Percentiles rank a stretch among this genome's conserved stretches.
phyloP scores from a whole-genome alignment of 2,888 invertebrate species.

The Cactoblastis cactorum region DNA sequence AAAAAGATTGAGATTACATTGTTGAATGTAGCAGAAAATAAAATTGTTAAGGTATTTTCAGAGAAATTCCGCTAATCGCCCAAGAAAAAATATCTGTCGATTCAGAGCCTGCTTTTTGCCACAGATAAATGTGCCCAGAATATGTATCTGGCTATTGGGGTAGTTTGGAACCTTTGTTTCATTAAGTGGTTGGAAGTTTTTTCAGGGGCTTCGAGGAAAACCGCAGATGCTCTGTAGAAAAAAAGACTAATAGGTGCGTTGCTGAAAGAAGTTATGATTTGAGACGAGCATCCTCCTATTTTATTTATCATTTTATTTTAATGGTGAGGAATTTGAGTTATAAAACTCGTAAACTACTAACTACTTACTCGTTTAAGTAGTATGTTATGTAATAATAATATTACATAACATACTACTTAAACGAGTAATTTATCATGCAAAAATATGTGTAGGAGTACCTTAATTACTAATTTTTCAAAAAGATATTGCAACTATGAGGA shows the following conservation, averaged over 20 bases:
- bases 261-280: no score
- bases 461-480: no score
- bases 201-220: conserved; percentile 35
- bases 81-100: conserved; percentile 76
- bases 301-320: no score
- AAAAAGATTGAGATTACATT: background rate
- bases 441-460: no score
- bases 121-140: conserved; percentile 68
- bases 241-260: conserved; percentile 8
- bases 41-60: conserved; percentile 57
- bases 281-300: no score
- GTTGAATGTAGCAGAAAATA: conserved; percentile 21
- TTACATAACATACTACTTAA: no score
- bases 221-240: conserved; percentile 28
- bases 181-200: conserved; percentile 47
- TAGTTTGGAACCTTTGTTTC: conserved; percentile 56
- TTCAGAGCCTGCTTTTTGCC: conserved; percentile 62
- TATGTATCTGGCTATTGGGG: conserved; percentile 62
- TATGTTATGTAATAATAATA: no score
- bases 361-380: no score
- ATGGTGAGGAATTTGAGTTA: no score
- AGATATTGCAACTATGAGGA: no score
- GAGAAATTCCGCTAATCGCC: conserved; percentile 71
- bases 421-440: no score
- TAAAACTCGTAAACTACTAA: no score